Evolutionary conservation across 2,797 vertebrate species (phyloP), one percentile per base, ranked within the genome.

Genomic region (Onychomys torridus): DNA sequence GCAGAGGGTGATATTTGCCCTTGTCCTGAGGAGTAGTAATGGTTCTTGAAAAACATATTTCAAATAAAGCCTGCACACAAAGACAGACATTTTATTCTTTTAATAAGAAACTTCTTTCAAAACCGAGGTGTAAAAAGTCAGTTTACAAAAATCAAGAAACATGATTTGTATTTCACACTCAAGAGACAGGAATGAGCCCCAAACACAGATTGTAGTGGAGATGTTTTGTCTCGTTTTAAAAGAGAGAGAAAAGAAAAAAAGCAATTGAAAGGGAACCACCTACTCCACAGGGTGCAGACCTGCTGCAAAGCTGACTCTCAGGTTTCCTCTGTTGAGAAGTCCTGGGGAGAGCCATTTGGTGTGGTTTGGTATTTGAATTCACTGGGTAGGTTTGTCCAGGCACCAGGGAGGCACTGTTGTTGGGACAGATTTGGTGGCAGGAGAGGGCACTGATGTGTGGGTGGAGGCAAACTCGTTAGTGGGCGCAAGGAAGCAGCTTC

Each of bases 31-130:
- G 34, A 95, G 61, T 89, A 91, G 82, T 65, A 82, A 4, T 46
- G 46, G 67, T 95, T 97, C 96, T 97, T 95, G 87, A 97, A 96
- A 98, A n/a, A 59, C 91, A 96, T 87, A 90, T 78, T 55, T 82
- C 88, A 94, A 98, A 97, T 98, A 98, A 98, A 82, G 9, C 96
- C 32, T 77, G n/a, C 19, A 77, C 89, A 95, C 87, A 6, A 59
- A 89, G 86, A 55, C 78, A 76, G 89, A 82, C 37, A 55, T 97
- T 98, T 98, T 96, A 27, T 95, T 95, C 95, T 98, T 98, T 98
- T 98, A 99, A 98, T 98, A 98, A 98, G 98, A 99, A 99, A 99
- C 89, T 98, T 99, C 96, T 99, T 99, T 99, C 98, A 99, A 99
- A 89, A 99, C 98, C 98, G 98, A 98, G 95, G 98, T 98, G 98